These are phyloP conservation scores for Sarotherodon lohbergeri DNA, from an alignment of 2,113 vertebrate genomes.

Conservation along the genomic window DNA sequence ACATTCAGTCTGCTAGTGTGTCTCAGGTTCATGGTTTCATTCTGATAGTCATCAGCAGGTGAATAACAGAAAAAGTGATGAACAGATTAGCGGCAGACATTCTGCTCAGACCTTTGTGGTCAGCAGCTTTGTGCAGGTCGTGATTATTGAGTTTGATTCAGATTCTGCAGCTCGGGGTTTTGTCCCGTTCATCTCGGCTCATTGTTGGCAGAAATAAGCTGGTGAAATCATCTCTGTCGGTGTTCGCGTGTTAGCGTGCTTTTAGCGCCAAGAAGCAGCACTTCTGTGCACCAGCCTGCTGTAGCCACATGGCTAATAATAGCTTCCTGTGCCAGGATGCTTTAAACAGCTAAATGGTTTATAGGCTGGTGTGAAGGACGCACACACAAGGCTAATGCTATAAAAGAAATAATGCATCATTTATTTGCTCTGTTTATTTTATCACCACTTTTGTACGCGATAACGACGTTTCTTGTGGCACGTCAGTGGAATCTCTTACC, in stretches of 20 bases:
- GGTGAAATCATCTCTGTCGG: neutral
- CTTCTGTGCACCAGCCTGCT: neutral
- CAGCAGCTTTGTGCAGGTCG: neutral
- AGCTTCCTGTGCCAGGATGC: conserved; percentile 9
- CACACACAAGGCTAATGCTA: neutral
- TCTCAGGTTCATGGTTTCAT: neutral
- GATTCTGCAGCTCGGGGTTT: neutral
- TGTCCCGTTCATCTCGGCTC: neutral
- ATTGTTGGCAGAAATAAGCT: neutral
- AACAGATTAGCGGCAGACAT: neutral
- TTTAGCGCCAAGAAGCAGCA: neutral
- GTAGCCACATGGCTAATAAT: conserved; percentile 36
- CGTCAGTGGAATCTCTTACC: neutral
- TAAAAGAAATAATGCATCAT: neutral
- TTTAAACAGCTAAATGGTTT: conserved; percentile 55
- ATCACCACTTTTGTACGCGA: neutral
- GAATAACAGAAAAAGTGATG: neutral
- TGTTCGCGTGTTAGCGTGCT: neutral
- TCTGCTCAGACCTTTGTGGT: neutral
- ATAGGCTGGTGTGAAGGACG: conserved; percentile 28
- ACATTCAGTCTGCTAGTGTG: neutral
- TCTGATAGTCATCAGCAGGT: neutral
- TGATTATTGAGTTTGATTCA: neutral
- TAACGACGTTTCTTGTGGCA: neutral
- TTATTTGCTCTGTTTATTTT: neutral